Conservation (phyloP, 2,888 invertebrate species). For the Allophyes oxyacanthae region DNA sequence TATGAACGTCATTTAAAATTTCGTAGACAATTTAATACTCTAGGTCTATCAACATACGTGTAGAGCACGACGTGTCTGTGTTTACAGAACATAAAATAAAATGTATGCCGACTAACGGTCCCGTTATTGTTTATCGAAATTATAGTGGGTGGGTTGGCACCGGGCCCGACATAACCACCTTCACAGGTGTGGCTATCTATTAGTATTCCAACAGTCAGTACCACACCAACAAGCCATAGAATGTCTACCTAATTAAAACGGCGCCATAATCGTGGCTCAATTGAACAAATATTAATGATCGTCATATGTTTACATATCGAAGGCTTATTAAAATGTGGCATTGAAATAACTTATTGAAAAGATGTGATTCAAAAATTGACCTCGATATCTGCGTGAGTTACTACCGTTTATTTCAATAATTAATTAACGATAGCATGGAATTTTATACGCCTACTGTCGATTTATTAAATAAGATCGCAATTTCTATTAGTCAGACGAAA, state of each 20-base stretch:
- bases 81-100: slow-evolving; percentile 65
- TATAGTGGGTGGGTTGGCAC: slow-evolving; percentile 74
- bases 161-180: slow-evolving; percentile 72
- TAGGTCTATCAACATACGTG: slow-evolving; percentile 40
- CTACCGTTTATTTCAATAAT: slow-evolving; percentile 15
- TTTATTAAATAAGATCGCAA: slow-evolving; percentile 5
- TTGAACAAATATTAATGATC: slow-evolving; percentile 70
- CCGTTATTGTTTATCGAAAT: slow-evolving; percentile 79
- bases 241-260: slow-evolving; percentile 64
- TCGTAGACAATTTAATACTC: slow-evolving; percentile 36
- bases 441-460: slow-evolving; percentile 7
- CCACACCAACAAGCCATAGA: slow-evolving; percentile 47
- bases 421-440: slow-evolving; percentile 1
- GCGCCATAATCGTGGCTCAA: slow-evolving; percentile 68
- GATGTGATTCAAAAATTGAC: slow-evolving; percentile 40
- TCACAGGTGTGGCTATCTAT: slow-evolving; percentile 75
- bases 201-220: slow-evolving; percentile 58
- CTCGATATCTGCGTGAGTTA: slow-evolving; percentile 4
- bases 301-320: slow-evolving; percentile 61
- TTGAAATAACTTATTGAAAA: slow-evolving; percentile 53
- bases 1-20: slow-evolving; percentile 37
- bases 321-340: slow-evolving; percentile 53
- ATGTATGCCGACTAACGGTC: slow-evolving; percentile 74
- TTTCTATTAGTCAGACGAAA: slow-evolving; percentile 8
- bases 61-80: slow-evolving; percentile 54